These are phyloP conservation scores for Caenorhabditis tropicalis DNA, from an alignment of 1,140 invertebrate genomes.

Conservation along the genomic window DNA sequence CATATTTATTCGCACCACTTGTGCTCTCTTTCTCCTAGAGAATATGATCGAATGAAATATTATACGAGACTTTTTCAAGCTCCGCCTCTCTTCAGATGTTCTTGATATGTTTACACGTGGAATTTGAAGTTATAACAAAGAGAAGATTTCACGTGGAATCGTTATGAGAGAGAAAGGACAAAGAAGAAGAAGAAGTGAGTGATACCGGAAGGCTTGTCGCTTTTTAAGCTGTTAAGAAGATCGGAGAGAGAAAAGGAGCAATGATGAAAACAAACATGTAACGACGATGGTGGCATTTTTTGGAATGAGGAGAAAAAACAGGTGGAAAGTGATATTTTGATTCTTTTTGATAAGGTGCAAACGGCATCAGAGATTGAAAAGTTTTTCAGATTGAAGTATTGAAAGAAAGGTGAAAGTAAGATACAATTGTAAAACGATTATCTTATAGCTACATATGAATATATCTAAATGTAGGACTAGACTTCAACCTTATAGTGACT, in stretches of 20 bases:
- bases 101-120: constrained; percentile 16
- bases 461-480: too few relatives aligned
- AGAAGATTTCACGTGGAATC: not conserved
- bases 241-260: not conserved
- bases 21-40: not conserved
- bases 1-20: constrained; percentile 13
- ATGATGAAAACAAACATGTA: constrained; percentile 1
- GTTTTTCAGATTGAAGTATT: too few relatives aligned
- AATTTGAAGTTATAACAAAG: not conserved
- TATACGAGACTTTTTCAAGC: not conserved
- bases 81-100: not conserved
- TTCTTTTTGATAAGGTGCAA: not conserved
- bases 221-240: not conserved
- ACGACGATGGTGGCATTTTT: not conserved
- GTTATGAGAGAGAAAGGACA: not conserved
- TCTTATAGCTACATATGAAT: too few relatives aligned
- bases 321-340: not conserved
- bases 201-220: not conserved
- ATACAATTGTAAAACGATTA: too few relatives aligned
- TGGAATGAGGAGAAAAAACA: not conserved
- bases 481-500: too few relatives aligned
- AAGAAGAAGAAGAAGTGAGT: too few relatives aligned
- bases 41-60: not conserved
- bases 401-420: too few relatives aligned
- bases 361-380: not conserved